Base-by-base conservation (phyloP, 2,113 vertebrate species). In the Camelus bactrianus region DNA sequence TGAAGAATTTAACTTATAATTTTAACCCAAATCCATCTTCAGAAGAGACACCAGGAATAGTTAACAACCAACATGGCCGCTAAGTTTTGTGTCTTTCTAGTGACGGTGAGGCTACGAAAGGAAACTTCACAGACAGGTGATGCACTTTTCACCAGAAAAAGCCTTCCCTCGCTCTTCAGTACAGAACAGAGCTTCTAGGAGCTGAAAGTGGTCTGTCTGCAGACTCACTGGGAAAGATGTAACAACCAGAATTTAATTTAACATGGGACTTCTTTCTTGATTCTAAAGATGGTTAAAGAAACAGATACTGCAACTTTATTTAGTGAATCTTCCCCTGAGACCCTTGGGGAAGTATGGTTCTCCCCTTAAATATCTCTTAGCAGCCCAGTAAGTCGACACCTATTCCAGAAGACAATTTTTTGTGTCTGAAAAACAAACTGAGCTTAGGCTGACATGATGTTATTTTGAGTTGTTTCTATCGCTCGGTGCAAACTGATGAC, bases 401-500 rank as follows among this genome's bases (percentile, higher is more conserved):
- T 32, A 26, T 69, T 64, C 24, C 17, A 81, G 28, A 96, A 90
- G 60, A 85, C 6, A 87, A 42, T 64, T 88, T 12, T 80, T 60
- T 90, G 48, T 89, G 7, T 84, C 30, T 76, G 64, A 56, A 81
- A 98, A 95, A 30, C 60, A 85, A 94, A 92, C 24, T 60, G 4
- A 26, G 19, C 3, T 97, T 76, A 75, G 96, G 67, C 28, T 98
- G 97, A 92, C 28, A 2, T 50, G 16, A 82, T 80, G 92, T 92
- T 92, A 88, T 89, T 98, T 98, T 96, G 80, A 98, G 92, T 86
- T 86, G 58, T 70, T 98, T 93, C 97, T 97, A 28, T 22, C 82
- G 95, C 72, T 95, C 95, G 96, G 94, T 54, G 10, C 46, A 96
- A 96, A 97, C 79, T 32, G 2, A 96, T 97, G 96, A 98, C 97